Evolutionary conservation across 2,888 invertebrate genomes (phyloP), one percentile per base, ranked within the genome.

Genomic region (Stenchaetothrips biformis): DNA sequence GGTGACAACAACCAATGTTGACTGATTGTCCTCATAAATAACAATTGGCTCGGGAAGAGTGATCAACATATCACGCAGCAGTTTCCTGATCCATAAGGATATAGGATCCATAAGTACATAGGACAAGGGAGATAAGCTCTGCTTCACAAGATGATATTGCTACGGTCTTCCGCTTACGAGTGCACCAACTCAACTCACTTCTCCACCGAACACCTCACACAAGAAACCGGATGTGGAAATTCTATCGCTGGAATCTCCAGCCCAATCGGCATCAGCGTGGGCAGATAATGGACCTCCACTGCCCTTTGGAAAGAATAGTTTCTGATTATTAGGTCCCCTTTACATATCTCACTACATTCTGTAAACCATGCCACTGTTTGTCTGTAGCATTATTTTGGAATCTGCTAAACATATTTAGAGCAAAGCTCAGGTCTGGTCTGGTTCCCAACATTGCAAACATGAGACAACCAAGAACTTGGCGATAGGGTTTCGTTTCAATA

Each of bases 201-300:
- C 3, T 8, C 18, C 78, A 9, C 80, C 78, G 78, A 11, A 67
- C 4, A 80, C 1, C 2, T 21, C 1, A 27, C 77, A n/a, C 6
- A 81, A 2, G 27, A 16, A 48, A 1, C 81, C 79, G 11, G 79
- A 9, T 47, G 78, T 48, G 8, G 47, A 62, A 48, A 25, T 81
- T 25, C 77, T 81, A 18, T 80, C 80, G 7, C 11, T 62, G 2
- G 4, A 0, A 48, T 81, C 81, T 3, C 77, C 80, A 48, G 48
- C 81, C 48, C 27, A 81, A 21, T 81, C 81, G 53, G 81, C 11
- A 80, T 81, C 81, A 16, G 47, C 37, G 67, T 25, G 81, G 7
- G 47, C 48, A n/a, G 11, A n/a, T 2, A 81, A 27, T 25, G 25
- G 48, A 21, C 21, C 21, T 16, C 13, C 62, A 2, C 27, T 11